Conservation (phyloP, 2,888 invertebrate genomes). For the Lasioglossum marginatum region DNA sequence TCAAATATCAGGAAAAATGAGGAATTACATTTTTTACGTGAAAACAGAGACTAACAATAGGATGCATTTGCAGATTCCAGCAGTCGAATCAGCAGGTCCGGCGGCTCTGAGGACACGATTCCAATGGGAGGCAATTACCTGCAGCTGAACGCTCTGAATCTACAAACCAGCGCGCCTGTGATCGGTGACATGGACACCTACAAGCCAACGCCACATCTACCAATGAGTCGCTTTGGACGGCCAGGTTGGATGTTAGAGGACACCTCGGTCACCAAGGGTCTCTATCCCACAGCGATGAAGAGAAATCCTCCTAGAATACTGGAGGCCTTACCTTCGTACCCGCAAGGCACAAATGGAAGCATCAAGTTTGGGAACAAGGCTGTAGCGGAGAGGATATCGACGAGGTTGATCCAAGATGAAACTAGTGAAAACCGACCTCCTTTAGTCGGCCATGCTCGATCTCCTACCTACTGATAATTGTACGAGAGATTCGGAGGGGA, state of each 20-base stretch:
- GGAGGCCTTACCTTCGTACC: conserved; percentile 81
- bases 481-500: not conserved
- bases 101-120: conserved; percentile 78
- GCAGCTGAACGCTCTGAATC: conserved; percentile 78
- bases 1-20: no score
- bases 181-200: conserved; percentile 65
- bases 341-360: conserved; percentile 55
- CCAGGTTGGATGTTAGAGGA: conserved; percentile 77
- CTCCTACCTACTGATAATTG: conserved; percentile 68
- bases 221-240: conserved; percentile 61
- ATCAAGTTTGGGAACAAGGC: conserved; percentile 33
- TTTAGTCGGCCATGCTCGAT: conserved; percentile 55
- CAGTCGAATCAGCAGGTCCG: conserved; percentile 79
- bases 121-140: conserved; percentile 65
- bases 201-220: conserved; percentile 57
- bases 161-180: conserved; percentile 76
- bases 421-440: conserved; percentile 7
- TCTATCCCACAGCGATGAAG: conserved; percentile 59
- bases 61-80: conserved; percentile 71
- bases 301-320: conserved; percentile 81
- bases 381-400: conserved; percentile 23
- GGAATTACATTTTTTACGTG: no score
- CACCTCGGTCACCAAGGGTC: conserved; percentile 47
- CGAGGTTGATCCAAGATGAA: conserved; percentile 39
- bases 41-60: not conserved